These are phyloP conservation scores for Hylyphantes graminicola DNA, from an alignment of 1,140 invertebrate genomes.

Conservation along the genomic window DNA sequence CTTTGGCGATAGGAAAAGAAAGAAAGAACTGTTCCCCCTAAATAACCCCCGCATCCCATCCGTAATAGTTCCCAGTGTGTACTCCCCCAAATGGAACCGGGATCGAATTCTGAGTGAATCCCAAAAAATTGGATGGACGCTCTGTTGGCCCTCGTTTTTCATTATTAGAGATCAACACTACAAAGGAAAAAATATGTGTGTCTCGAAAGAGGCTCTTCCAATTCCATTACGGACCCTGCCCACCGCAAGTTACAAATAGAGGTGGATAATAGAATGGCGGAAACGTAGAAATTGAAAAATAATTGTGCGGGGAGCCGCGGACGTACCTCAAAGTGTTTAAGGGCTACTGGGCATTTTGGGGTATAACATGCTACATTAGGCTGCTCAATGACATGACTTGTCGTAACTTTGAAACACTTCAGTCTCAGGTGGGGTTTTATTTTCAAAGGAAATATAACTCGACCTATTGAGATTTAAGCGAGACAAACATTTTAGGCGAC, in stretches of 20 bases:
- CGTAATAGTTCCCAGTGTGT: constrained; percentile 1
- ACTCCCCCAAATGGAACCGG: constrained; percentile 46
- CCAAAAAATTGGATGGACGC: constrained; percentile 21
- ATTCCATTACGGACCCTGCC: not conserved
- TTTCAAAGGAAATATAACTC: no score
- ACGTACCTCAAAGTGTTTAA: no score
- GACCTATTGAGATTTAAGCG: no score
- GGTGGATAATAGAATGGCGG: not conserved
- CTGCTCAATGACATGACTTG: no score
- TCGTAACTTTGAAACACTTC: no score
- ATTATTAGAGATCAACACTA: not conserved
- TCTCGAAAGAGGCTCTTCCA: not conserved
- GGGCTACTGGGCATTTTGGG: no score
- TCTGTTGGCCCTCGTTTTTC: constrained; percentile 31
- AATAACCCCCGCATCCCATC: not conserved
- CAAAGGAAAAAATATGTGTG: not conserved
- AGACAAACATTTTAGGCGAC: no score
- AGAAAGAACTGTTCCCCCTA: no score
- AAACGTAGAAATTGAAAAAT: not conserved
- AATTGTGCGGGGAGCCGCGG: not conserved
- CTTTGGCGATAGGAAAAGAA: no score
- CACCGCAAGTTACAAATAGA: not conserved
- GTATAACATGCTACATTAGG: no score
- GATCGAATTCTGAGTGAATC: constrained; percentile 44
- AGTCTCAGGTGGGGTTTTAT: no score